Evolutionary conservation across 2,797 vertebrate species (phyloP), one percentile per base, ranked within the genome.

Genomic region (Cygnus olor): DNA sequence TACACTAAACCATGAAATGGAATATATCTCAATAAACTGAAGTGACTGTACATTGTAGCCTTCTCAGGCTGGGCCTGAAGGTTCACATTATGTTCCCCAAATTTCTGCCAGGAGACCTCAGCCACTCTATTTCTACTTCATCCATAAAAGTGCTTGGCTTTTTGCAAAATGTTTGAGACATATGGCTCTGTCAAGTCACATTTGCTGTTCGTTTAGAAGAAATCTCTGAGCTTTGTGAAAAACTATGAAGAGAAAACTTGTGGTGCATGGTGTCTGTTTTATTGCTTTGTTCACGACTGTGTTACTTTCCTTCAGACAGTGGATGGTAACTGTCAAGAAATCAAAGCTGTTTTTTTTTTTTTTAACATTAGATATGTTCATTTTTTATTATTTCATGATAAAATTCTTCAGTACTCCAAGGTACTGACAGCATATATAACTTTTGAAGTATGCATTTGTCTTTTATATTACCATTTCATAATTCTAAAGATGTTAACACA

Each of bases 181-280:
- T 56, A 45, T 53, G 79, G 40, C 47, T 83, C 34, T 85, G 36
- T 56, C 64, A 79, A 72, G 28, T 81, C 85, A 70, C 14, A 73
- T 85, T 80, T 88, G 56, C 61, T 80, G 36, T 42, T 89, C 30
- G 54, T 86, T 91, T 81, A 56, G 49, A 88, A 83, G 61, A 90
- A 86, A 79, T 38, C 24, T 24, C 17, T 44, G 49, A 88, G 66
- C 42, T 22, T 56, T 36, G n/a, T 76, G 79, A 77, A 72, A 78
- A 92, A 73, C 40, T 76, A 68, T 45, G 47, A 88, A 82, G 14
- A 77, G 22, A 92, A 88, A 88, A 64, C 11, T 56, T 53, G 38
- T 63, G 49, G 28, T 2, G 2, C 4, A 20, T 44, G 36, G 6
- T 85, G 8, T 76, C 57, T 11, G 1, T 80, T 92, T 73, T 68